Evolutionary conservation across 2,113 vertebrate genomes (phyloP), one percentile per base, ranked within the genome.

Genomic region (Chrysochloris asiatica): DNA sequence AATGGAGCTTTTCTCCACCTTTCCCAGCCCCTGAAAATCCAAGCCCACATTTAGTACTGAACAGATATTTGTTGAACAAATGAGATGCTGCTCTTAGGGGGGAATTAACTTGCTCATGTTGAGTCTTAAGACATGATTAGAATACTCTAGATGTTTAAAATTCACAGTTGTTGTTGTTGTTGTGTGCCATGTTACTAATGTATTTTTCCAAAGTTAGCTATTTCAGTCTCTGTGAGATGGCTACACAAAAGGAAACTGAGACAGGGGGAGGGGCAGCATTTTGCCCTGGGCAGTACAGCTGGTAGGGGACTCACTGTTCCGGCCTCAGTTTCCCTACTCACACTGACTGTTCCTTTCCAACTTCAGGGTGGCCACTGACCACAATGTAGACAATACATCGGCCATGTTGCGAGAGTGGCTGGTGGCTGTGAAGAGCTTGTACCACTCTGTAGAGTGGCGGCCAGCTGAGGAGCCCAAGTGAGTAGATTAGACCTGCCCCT

Each of bases 391-490:
- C 97, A 99, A 99, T 96, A 99, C 99, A 0, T 98, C 98, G 0
- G 95, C 96, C 2, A 88, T 99, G 77, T 97, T 99, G 59, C 98
- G 97, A 8, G 98, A 99, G 91, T 99, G 99, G 99, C 98, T 99
- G 59, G 96, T 98, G 90, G 98, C 98, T 0, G 97, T 99, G 38
- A 98, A 99, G 97, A 98, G 93, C 17, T 92, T 98, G 76, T 99
- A 99, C 95, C 99, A 99, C 95, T 98, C 98, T 0, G 98, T 99
- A 93, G 99, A 99, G 95, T 99, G 99, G 99, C 97, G 98, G 86
- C 99, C 99, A 0, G 97, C 98, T n/a, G 98, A 99, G 50, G 95
- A 98, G 11, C 98, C 98, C 45, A 97, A 97, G 99, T 99, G 92
- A 95, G 94, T 19, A 69, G 17, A 69, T 21, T 10, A 69, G 26